Evolutionary conservation across 2,888 invertebrate genomes (phyloP), one percentile per base, ranked within the genome.

Genomic region (Tethea ocularis): DNA sequence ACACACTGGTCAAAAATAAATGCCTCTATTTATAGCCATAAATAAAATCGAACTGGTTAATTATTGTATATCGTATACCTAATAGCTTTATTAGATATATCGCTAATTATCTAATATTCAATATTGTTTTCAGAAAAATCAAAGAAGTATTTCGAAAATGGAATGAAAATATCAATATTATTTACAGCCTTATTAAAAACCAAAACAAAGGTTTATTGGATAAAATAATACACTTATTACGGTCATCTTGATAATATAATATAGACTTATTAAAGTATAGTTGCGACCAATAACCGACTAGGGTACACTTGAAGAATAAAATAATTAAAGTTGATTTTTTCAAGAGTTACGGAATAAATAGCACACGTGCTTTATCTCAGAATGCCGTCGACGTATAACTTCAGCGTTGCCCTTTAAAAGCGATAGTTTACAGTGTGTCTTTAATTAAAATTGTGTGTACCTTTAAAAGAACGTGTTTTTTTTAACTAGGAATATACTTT

Each of bases 121-220:
- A 36, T 15, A 15, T 36, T 0, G 13, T 38, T n/a, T 38, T 38
- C n/a, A 38, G 6, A 38, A 38, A 5, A 1, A 3, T 38, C n/a
- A 38, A n/a, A 6, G n/a, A 4, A 5, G 10, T 38, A 33, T 38
- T 38, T n/a, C 10, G n/a, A 38, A 38, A 6, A 36, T 29, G 13
- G 1, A 33, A 33, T 1, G 29, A 15, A 15, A 36, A 36, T 36
- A 1, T 15, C 15, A n/a, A 38, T 20, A 10, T 20, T 8, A 7
- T 20, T 46, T 20, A 46, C 20, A 20, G 46, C 20, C 23, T 13
- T 24, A 51, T n/a, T 38, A 51, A 17, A 52, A 36, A 52, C 52
- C n/a, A 52, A 57, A 57, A 52, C 52, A 57, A 57, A 52, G 13
- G 5, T 51, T 52, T 52, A 52, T 57, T 57, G 36, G 17, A 38